Base-by-base conservation (phyloP, 2,888 invertebrate genomes). In the Calliphora vomitoria region DNA sequence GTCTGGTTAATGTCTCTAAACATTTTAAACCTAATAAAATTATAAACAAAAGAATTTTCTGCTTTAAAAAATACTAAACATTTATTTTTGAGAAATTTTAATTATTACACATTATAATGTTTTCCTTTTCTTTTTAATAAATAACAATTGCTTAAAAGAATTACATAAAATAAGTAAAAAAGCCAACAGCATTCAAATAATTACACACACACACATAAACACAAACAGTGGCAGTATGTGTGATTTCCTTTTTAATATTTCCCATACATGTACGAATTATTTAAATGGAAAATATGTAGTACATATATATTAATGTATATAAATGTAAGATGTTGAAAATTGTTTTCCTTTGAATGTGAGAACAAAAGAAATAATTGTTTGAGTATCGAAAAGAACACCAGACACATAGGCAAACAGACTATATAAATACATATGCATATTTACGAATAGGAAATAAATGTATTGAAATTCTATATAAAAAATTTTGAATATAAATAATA, bases 311-410 rank as follows among this genome's bases (percentile, higher is more conserved):
- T n/a, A n/a, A n/a, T n/a, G n/a, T 5, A 15, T 18, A 25, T 15
- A 25, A 68, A 47, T 15, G 31, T 35, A 38, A 50, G 25, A 47
- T 68, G 15, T 64, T n/a, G 38, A 66, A 66, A 50, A 50, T 69
- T 69, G 69, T 50, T 50, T 50, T 69, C 35, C 50, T 69, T 69
- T 69, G 50, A 35, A 50, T 69, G 4, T 31, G 50, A 20, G 50
- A 50, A 69, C 35, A 69, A 50, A 68, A 68, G 44, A 44, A 50
- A 68, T 31, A 50, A 31, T 69, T 69, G 25, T 69, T 31, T 69
- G 8, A 31, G 10, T 69, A 69, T 50, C n/a, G n/a, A 69, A 31
- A 69, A 44, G 25, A 44, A 10, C 44, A 13, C 31, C 41, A 66
- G 20, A 25, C 20, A 25, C 25, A 25, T 25, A 25, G 25, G 25